A percentile compares a stretch with the other conserved stretches of the same genome.
These are phyloP conservation scores for Callaeas wilsoni DNA, from an alignment of 2,113 vertebrate species.

Conservation along the genomic window DNA sequence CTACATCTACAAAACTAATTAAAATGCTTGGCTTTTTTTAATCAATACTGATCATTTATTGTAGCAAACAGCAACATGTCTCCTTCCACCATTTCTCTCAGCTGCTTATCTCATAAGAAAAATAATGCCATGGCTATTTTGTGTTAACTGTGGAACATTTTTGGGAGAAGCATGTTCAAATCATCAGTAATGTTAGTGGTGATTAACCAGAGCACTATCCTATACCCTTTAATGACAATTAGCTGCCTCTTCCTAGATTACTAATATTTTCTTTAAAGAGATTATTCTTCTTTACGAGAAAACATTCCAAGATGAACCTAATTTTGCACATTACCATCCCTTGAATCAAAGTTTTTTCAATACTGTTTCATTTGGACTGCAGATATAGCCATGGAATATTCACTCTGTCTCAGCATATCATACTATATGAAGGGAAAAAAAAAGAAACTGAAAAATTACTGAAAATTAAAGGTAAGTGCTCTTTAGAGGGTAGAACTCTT, in stretches of 20 bases:
- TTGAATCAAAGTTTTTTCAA: background rate
- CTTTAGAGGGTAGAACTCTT: background rate
- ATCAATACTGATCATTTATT: background rate
- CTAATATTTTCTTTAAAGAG: background rate
- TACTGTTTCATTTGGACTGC: background rate
- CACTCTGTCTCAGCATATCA: background rate
- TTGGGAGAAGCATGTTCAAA: background rate
- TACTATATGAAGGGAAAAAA: background rate
- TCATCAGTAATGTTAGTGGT: background rate
- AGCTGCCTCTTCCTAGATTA: background rate
- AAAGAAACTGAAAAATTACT: background rate
- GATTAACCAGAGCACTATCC: accelerated
- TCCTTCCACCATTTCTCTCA: background rate
- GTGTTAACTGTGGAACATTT: background rate
- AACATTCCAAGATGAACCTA: background rate
- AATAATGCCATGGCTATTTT: background rate
- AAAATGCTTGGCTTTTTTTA: background rate
- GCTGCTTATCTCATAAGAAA: background rate
- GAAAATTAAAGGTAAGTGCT: background rate
- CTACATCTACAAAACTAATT: background rate
- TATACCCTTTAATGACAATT: background rate
- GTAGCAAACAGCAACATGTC: background rate
- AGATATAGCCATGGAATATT: background rate
- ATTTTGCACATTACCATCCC: background rate
- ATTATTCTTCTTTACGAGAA: background rate